These are phyloP conservation scores for Charaxes varanes DNA, from an alignment of 1,140 invertebrate genomes.

Conservation along the genomic window DNA sequence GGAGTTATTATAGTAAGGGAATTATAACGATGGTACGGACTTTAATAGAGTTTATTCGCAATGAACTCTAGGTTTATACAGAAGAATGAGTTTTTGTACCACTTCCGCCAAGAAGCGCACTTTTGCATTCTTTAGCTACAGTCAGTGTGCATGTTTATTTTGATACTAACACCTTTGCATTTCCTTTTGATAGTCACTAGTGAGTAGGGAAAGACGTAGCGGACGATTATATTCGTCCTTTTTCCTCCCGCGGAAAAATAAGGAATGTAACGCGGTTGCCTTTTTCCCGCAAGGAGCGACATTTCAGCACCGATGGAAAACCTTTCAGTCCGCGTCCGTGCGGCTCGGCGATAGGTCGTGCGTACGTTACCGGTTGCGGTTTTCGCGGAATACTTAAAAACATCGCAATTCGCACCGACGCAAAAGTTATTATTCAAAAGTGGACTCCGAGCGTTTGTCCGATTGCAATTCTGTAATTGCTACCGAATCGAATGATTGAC, in stretches of 20 bases:
- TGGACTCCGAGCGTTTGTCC: conserved; percentile 14
- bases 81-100: no score
- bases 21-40: no score
- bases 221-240: conserved; percentile 24
- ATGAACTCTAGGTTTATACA: no score
- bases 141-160: conserved; percentile 57
- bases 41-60: no score
- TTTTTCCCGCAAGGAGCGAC: conserved; percentile 38
- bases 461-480: conserved; percentile 7
- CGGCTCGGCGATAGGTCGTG: conserved; percentile 46
- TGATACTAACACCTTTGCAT: conserved; percentile 50
- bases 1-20: no score
- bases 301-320: conserved; percentile 48
- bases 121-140: no score
- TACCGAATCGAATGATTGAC: conserved; percentile 1
- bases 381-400: conserved; percentile 39
- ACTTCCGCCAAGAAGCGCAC: no score
- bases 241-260: conserved; percentile 27
- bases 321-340: conserved; percentile 57
- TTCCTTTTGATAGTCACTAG: conserved; percentile 41
- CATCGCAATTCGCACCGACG: conserved; percentile 27
- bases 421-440: conserved; percentile 20
- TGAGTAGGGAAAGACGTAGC: conserved; percentile 23
- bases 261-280: conserved; percentile 24
- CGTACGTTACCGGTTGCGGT: conserved; percentile 22